phyloP scores from a whole-genome alignment of 2,113 vertebrate genomes.

The Dromiciops gliroides region DNA sequence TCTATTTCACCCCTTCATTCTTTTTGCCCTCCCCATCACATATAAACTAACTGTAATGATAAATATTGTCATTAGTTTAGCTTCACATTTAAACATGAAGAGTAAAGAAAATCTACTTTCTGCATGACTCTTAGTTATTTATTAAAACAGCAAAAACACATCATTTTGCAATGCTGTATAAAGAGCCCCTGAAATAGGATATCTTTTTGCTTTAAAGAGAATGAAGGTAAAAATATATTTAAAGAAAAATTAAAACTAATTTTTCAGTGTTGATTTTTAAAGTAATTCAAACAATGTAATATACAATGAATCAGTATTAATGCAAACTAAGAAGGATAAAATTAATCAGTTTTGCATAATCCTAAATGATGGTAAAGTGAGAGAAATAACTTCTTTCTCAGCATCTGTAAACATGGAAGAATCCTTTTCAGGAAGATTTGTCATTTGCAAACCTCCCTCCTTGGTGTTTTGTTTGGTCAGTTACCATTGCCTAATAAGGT shows the following conservation, averaged over 20 bases:
- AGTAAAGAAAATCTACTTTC: not conserved
- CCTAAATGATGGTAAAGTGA: conserved; percentile 3
- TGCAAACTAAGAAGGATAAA: conserved; percentile 41
- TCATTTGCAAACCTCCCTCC: conserved; percentile 16
- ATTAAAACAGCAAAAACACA: conserved; percentile 9
- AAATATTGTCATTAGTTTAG: not conserved
- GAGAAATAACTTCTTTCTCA: conserved; percentile 12
- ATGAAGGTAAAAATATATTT: conserved; percentile 30
- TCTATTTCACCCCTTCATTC: not conserved
- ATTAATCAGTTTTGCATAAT: conserved; percentile 29
- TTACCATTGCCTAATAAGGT: conserved; percentile 26
- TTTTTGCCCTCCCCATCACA: not conserved
- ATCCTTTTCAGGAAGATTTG: conserved; percentile 32
- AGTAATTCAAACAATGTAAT: conserved; percentile 14
- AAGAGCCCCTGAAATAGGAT: not conserved
- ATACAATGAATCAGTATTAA: conserved; percentile 20
- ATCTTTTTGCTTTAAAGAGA: not conserved
- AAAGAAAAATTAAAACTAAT: conserved; percentile 27
- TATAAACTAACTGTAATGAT: not conserved
- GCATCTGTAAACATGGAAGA: conserved; percentile 21
- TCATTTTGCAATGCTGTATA: not conserved
- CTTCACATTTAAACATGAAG: not conserved
- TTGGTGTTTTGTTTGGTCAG: not conserved
- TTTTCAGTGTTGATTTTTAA: conserved; percentile 14
- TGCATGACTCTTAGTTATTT: conserved; percentile 9